phyloP scores from a whole-genome alignment of 2,113 vertebrate species.

The Scalopus aquaticus region DNA sequence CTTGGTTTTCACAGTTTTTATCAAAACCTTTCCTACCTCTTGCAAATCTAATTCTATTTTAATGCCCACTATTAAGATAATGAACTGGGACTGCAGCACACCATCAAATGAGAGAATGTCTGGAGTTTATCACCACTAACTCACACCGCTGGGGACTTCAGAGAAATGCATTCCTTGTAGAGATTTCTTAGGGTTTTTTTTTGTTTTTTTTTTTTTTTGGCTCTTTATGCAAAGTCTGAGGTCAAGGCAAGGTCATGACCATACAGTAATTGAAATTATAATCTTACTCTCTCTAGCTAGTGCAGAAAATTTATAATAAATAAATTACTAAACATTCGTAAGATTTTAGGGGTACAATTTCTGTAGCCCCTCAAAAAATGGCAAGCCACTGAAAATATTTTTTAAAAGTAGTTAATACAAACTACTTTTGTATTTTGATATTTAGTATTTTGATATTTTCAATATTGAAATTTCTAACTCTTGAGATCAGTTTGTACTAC shows the following conservation, averaged over 20 bases:
- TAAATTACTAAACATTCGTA: slow-evolving; percentile 61
- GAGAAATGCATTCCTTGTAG: slow-evolving; percentile 90
- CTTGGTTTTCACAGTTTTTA: slow-evolving; percentile 79
- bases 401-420: slow-evolving; percentile 45
- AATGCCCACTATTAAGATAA: slow-evolving; percentile 90
- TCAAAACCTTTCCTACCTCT: slow-evolving; percentile 84
- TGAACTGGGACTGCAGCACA: slow-evolving; percentile 92
- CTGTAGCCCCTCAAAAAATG: slow-evolving; percentile 76
- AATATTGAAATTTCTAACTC: slow-evolving; percentile 32
- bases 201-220: slow-evolving; percentile 1
- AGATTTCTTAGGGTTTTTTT: slow-evolving; percentile 84
- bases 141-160: slow-evolving; percentile 91
- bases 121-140: slow-evolving; percentile 95
- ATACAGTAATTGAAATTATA: slow-evolving; percentile 91
- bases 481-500: not conserved
- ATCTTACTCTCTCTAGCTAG: slow-evolving; percentile 84
- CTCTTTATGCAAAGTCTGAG: slow-evolving; percentile 90
- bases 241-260: slow-evolving; percentile 91
- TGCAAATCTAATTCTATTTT: slow-evolving; percentile 87
- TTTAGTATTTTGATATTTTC: no score
- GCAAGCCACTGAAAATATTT: slow-evolving; percentile 59
- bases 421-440: no score
- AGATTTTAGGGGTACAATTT: slow-evolving; percentile 71
- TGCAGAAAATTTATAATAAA: slow-evolving; percentile 84
- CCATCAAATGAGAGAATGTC: slow-evolving; percentile 96